Evolutionary conservation across 2,888 invertebrate genomes (phyloP).

Genomic region (Stenchaetothrips biformis): DNA sequence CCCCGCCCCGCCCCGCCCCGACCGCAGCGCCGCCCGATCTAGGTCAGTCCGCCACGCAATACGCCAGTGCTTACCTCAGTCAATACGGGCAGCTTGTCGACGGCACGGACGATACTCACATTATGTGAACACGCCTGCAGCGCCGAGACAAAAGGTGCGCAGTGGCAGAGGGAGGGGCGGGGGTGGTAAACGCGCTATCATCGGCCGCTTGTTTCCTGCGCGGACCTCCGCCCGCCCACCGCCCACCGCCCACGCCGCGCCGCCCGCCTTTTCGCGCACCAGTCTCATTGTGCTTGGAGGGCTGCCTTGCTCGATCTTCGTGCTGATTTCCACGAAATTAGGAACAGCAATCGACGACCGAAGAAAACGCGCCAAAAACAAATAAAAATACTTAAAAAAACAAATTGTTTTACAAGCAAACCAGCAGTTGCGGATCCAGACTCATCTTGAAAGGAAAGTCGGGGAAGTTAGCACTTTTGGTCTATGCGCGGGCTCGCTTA

Average conservation of each 20-base stretch:
- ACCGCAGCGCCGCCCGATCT: background rate
- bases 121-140: background rate
- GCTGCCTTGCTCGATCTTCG: no score
- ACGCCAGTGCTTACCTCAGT: conserved; percentile 1
- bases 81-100: background rate
- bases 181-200: background rate
- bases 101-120: background rate
- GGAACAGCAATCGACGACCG: no score
- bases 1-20: background rate
- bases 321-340: no score
- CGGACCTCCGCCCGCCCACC: background rate
- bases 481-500: no score
- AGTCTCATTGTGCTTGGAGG: background rate
- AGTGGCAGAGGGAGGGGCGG: no score
- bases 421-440: no score
- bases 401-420: no score
- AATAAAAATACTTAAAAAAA: no score
- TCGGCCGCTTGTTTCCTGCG: background rate
- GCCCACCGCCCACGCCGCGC: background rate
- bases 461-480: no score
- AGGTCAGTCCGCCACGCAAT: background rate
- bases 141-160: background rate
- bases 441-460: no score
- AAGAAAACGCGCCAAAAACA: no score
- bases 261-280: background rate